phyloP scores from a whole-genome alignment of 2,113 vertebrate genomes.

The Rhynchopsitta pachyrhyncha region DNA sequence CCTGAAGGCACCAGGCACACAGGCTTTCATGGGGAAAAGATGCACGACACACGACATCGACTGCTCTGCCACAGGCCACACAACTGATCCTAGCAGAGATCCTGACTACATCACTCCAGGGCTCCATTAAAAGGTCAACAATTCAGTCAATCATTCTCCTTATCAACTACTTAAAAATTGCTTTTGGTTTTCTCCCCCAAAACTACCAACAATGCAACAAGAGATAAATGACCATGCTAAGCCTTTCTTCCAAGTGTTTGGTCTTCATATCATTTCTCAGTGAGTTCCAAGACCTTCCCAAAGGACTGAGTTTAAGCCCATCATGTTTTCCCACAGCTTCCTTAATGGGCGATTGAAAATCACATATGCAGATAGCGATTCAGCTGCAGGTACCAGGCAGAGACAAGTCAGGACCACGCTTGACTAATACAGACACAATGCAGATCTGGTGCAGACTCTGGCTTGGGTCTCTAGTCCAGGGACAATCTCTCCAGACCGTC shows the following conservation, averaged over 20 bases:
- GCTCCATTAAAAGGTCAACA: neutral
- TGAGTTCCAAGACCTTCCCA: neutral
- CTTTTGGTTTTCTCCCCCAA: neutral
- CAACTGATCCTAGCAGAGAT: neutral
- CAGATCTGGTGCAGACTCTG: neutral
- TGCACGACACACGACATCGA: neutral
- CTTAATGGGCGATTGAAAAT: neutral
- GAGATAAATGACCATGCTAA: neutral
- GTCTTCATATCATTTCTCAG: neutral
- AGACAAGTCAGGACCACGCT: neutral
- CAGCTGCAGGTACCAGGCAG: neutral
- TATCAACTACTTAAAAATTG: neutral
- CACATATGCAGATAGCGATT: neutral
- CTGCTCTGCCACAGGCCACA: neutral
- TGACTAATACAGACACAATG: rapidly evolving
- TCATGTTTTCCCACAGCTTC: neutral
- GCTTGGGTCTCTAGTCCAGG: neutral
- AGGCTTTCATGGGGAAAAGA: neutral
- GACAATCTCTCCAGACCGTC: neutral
- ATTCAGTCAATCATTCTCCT: neutral
- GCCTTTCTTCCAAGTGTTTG: neutral
- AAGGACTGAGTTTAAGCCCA: neutral
- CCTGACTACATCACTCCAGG: neutral
- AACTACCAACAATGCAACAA: neutral
- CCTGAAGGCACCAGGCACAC: neutral